These are phyloP conservation scores for Anoura caudifer DNA, from an alignment of 2,113 vertebrate genomes.

Conservation along the genomic window DNA sequence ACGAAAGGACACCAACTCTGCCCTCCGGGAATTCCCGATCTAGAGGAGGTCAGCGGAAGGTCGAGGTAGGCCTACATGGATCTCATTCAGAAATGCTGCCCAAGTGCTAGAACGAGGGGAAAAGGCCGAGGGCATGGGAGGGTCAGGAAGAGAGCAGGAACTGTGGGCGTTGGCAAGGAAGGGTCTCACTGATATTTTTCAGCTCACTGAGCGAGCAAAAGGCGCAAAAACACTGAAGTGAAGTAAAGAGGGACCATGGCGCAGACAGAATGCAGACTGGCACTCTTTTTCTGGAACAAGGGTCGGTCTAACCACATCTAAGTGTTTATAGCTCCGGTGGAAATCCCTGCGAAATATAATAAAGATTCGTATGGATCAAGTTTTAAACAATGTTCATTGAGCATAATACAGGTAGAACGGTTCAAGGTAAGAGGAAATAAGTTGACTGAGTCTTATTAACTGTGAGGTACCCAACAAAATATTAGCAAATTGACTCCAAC, in stretches of 20 bases:
- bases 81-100: not conserved
- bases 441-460: not conserved
- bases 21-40: not conserved
- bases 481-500: not conserved
- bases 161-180: not conserved
- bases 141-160: not conserved
- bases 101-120: too few relatives aligned
- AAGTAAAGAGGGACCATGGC: not conserved
- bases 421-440: not conserved
- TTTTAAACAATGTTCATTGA: not conserved
- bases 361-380: not conserved
- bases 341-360: not conserved
- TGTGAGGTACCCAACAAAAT: not conserved
- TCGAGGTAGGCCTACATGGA: not conserved
- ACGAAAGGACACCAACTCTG: not conserved
- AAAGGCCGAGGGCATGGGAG: not conserved
- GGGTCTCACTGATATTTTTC: not conserved
- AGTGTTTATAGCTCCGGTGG: not conserved
- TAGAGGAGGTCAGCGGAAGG: not conserved
- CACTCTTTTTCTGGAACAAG: not conserved
- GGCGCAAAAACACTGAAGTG: not conserved
- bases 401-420: not conserved
- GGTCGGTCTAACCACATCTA: not conserved
- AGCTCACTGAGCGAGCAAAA: not conserved
- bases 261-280: not conserved